phyloP scores from a whole-genome alignment of 2,888 invertebrate species.

The Cephus rjabovi region DNA sequence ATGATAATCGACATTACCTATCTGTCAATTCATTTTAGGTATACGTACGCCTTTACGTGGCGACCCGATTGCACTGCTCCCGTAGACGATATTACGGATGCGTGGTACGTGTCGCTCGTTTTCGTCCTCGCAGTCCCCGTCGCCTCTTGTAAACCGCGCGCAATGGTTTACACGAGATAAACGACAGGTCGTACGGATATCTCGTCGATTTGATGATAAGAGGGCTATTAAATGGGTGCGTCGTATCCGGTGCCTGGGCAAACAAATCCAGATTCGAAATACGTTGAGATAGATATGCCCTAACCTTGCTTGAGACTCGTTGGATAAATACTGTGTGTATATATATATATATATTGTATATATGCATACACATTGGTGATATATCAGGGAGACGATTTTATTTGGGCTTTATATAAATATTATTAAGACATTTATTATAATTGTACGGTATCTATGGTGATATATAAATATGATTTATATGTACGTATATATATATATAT shows the following conservation, averaged over 20 bases:
- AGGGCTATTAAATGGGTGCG: slow-evolving; percentile 30
- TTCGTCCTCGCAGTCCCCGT: not conserved
- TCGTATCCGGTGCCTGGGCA: slow-evolving; percentile 38
- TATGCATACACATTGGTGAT: not conserved
- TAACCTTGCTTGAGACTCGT: not conserved
- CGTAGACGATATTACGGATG: not conserved
- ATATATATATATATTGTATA: no score
- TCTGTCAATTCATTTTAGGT: not conserved
- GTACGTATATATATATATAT: not conserved
- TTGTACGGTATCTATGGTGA: no score
- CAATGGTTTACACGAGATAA: slow-evolving; percentile 37
- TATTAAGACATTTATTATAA: no score
- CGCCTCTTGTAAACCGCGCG: not conserved
- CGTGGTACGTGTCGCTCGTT: not conserved
- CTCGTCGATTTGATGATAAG: slow-evolving; percentile 43
- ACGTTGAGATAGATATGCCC: not conserved
- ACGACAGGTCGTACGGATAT: slow-evolving; percentile 21
- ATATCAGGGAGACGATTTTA: not conserved
- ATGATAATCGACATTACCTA: not conserved
- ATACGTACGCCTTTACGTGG: not conserved
- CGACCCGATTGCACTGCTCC: not conserved
- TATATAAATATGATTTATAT: no score
- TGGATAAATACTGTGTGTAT: not conserved
- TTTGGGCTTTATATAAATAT: not conserved
- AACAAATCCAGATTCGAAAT: slow-evolving; percentile 40